A percentile compares a stretch with the other conserved stretches of the same genome.
Evolutionary conservation across 2,113 vertebrate genomes (phyloP).

Genomic region (Oceanodroma tethys): DNA sequence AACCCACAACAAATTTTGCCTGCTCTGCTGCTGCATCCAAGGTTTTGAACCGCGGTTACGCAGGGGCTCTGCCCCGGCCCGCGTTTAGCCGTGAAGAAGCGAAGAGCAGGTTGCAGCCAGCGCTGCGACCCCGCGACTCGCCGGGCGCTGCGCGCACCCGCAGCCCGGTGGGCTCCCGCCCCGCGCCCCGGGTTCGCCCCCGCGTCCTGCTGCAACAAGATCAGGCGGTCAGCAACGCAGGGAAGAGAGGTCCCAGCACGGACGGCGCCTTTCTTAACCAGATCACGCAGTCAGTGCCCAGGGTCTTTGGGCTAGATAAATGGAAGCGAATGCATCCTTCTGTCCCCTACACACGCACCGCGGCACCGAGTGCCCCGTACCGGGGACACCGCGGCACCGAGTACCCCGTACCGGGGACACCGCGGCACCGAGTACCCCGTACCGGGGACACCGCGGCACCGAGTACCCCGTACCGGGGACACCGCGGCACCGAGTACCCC

Average conservation of each 20-base stretch:
- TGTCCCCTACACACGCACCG: neutral
- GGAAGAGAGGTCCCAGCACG: neutral
- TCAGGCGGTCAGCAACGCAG: accelerated
- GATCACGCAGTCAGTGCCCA: neutral
- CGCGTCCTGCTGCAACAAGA: accelerated
- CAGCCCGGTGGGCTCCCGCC: neutral
- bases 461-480: neutral
- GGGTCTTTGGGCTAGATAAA: neutral
- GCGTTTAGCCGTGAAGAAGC: neutral
- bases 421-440: too few relatives aligned
- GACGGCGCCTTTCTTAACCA: neutral
- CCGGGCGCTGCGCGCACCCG: accelerated
- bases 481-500: accelerated
- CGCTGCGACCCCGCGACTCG: neutral
- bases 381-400: neutral
- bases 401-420: too few relatives aligned
- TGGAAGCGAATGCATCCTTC: neutral
- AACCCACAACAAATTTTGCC: neutral
- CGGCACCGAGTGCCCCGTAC: neutral
- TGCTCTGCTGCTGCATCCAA: neutral
- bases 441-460: neutral
- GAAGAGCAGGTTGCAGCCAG: accelerated
- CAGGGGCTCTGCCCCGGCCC: accelerated
- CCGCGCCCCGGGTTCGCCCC: neutral
- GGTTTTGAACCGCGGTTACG: neutral